Base-by-base conservation (phyloP, 2,797 vertebrate species). In the Danio albolineatus region DNA sequence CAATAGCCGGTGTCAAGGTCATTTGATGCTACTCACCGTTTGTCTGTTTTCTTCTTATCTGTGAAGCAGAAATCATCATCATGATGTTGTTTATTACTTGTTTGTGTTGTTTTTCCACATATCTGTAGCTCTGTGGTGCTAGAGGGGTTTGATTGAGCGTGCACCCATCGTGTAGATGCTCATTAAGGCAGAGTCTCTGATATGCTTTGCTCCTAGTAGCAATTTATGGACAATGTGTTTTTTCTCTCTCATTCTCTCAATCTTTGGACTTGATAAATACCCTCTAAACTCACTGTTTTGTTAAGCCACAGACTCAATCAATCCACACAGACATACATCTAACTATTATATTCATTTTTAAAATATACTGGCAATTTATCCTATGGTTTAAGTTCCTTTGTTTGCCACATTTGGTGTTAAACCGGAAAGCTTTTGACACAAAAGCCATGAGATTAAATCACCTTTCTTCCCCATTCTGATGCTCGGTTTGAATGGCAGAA, bases 221-320 rank as follows among this genome's bases (percentile, higher is more conserved):
- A 13, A 49, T 41, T 53, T 16, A 21, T 28, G 28, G 28, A 28
- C 28, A 28, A 28, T 28, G 28, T 28, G 28, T 28, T 12, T 21
- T 5, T 17, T 46, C 67, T 36, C 46, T 44, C 28, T 59, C n/a
- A 48, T 36, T 78, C 51, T 6, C 16, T 13, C n/a, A 12, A 69
- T 16, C 19, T 51, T 46, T 36, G n/a, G 7, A 69, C 60, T 21
- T 64, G 38, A 60, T 60, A 69, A 59, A 28, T 49, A 78, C 54
- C 43, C 59, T n/a, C 16, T 69, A 44, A 70, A 21, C 62, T 66
- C 49, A 43, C 46, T 53, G 28, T 67, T 36, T 56, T 51, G 9
- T 67, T 57, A 56, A 56, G 17, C 44, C 65, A 78, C 76, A 12
- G 8, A 69, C 49, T 60, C 70, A 14, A 56, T 9, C 19, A 76